Conservation (phyloP, 2,888 invertebrate genomes). For the Syrista parreyssii region DNA sequence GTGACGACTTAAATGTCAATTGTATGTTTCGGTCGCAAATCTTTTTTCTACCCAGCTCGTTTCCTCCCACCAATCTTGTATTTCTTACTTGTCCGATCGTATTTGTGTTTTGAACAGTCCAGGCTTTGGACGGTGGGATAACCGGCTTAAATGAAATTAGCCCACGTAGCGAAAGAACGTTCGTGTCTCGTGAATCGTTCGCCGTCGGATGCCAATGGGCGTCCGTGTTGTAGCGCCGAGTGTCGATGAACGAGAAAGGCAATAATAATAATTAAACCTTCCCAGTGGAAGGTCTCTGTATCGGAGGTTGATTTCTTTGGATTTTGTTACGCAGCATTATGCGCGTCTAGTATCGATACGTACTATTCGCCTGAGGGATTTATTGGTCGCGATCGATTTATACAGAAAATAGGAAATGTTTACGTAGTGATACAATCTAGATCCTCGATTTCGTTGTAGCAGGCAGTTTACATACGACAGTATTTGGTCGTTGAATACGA, state of each 20-base stretch:
- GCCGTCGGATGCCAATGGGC: neutral
- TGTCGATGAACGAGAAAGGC: neutral
- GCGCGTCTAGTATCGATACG: neutral
- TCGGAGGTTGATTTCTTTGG: neutral
- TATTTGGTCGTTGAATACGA: neutral
- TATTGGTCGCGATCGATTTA: neutral
- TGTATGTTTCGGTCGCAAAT: neutral
- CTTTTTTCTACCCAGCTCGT: neutral
- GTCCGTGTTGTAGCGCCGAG: neutral
- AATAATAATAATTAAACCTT: neutral
- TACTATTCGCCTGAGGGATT: neutral
- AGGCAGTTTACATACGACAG: neutral
- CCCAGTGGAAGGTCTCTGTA: neutral
- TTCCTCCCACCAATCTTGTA: neutral
- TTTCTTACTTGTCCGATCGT: neutral
- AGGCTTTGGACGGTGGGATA: neutral
- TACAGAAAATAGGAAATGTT: neutral
- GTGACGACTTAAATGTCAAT: too few relatives aligned
- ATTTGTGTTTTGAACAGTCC: neutral
- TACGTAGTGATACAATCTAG: neutral
- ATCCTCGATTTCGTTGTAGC: neutral
- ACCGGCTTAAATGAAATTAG: neutral
- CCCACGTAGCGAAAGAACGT: neutral
- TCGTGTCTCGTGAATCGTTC: neutral
- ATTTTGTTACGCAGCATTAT: neutral